phyloP scores from a whole-genome alignment of 2,888 invertebrate genomes.

The Tanytarsus gracilentus region DNA sequence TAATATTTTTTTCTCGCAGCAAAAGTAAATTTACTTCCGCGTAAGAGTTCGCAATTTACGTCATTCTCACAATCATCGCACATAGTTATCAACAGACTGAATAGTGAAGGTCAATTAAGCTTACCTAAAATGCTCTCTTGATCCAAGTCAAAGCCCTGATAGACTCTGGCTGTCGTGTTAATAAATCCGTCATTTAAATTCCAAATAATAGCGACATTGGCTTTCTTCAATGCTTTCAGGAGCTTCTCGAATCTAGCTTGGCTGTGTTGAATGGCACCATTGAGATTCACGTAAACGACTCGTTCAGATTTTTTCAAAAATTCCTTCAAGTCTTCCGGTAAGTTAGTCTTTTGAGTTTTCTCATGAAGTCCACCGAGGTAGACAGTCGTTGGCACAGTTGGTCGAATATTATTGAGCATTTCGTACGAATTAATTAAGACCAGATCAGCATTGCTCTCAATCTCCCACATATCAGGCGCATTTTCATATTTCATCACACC shows the following conservation, averaged over 20 bases:
- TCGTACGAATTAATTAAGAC: conserved; percentile 34
- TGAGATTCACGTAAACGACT: conserved; percentile 34
- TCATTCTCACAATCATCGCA: not conserved
- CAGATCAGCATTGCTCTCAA: conserved; percentile 34
- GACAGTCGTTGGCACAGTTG: conserved; percentile 33
- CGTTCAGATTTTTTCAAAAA: conserved; percentile 31
- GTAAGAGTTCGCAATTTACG: too few species aligned
- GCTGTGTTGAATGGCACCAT: conserved; percentile 31
- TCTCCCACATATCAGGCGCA: conserved; percentile 33
- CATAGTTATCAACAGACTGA: too few species aligned
- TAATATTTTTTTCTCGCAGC: too few species aligned
- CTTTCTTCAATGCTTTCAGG: conserved; percentile 32
- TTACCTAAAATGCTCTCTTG: conserved; percentile 34
- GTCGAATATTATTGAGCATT: conserved; percentile 33
- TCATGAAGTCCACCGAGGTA: conserved; percentile 35
- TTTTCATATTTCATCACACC: conserved; percentile 32
- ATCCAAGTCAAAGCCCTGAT: conserved; percentile 31
- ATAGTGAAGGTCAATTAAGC: conserved; percentile 17
- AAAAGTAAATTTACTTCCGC: too few species aligned
- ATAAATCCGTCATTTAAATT: conserved; percentile 32
- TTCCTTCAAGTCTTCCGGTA: conserved; percentile 32
- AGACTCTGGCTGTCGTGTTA: conserved; percentile 33
- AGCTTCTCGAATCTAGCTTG: conserved; percentile 32
- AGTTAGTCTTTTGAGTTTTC: conserved; percentile 30
- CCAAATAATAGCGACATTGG: conserved; percentile 33